Evolutionary conservation across 1,140 invertebrate genomes (phyloP).

Genomic region (Contarinia nasturtii): DNA sequence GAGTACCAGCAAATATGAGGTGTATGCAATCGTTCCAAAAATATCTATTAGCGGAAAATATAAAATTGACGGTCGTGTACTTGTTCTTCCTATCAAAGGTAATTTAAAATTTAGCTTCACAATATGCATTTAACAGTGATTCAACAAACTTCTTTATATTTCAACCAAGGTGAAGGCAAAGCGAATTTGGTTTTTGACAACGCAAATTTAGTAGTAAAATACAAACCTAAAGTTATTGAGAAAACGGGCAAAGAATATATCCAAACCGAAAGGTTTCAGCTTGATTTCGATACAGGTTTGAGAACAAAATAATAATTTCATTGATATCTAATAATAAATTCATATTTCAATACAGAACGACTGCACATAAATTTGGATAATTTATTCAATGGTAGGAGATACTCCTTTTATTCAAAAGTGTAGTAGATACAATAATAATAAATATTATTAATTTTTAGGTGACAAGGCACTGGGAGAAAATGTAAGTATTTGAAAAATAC

Average conservation of each 20-base stretch:
- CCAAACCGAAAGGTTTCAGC: background rate
- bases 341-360: background rate
- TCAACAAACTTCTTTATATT: too few species aligned
- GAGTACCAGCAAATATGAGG: background rate
- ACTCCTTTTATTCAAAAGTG: too few species aligned
- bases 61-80: background rate
- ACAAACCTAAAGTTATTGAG: background rate
- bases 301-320: too few species aligned
- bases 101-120: too few species aligned
- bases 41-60: background rate
- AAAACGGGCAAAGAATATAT: slow-evolving; percentile 1
- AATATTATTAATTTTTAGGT: too few species aligned
- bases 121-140: too few species aligned
- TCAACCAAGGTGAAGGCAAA: background rate
- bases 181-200: background rate
- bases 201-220: background rate
- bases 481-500: too few species aligned
- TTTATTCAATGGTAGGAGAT: slow-evolving; percentile 2
- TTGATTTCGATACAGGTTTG: too few species aligned
- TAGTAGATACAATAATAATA: too few species aligned
- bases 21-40: background rate
- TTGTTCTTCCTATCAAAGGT: background rate
- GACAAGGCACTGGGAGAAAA: background rate
- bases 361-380: background rate
- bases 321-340: too few species aligned